phyloP scores from a whole-genome alignment of 37 sponge, comb jelly and placozoan genomes.

The Beroe ovata region DNA sequence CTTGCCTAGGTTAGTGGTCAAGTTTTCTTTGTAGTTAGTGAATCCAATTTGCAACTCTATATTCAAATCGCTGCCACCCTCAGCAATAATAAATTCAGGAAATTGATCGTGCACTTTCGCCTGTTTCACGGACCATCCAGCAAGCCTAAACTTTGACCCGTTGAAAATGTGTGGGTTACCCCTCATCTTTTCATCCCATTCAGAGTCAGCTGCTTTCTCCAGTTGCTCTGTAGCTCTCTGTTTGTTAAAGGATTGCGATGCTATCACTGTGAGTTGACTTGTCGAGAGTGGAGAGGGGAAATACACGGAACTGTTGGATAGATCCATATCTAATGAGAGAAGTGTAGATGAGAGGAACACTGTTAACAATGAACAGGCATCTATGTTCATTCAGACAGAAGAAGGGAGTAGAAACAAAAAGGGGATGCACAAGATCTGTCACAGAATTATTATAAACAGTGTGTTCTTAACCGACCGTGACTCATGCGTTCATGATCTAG shows the following conservation, averaged over 20 bases:
- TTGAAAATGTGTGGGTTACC: constrained; percentile 48
- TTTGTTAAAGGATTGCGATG: neutral
- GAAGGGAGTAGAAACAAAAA: too few relatives aligned
- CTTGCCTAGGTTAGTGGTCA: neutral
- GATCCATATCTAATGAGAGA: too few relatives aligned
- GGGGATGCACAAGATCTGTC: too few relatives aligned
- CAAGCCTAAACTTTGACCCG: constrained; percentile 35
- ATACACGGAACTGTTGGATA: neutral
- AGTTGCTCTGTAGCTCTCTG: neutral
- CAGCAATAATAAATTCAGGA: neutral
- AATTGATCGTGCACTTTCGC: neutral
- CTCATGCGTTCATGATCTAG: too few relatives aligned
- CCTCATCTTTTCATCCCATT: neutral
- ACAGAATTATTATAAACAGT: too few relatives aligned
- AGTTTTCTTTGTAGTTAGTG: constrained; percentile 31
- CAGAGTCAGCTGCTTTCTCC: neutral
- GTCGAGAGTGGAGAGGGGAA: constrained; percentile 20
- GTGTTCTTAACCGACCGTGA: too few relatives aligned
- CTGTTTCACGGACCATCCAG: neutral
- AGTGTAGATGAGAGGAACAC: too few relatives aligned
- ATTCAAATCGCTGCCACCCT: neutral
- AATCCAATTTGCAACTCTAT: neutral
- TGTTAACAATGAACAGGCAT: too few relatives aligned
- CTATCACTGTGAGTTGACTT: neutral
- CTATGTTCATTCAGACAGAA: too few relatives aligned